Evolutionary conservation across 2,797 vertebrate species (phyloP), one percentile per base, ranked within the genome.

Genomic region (Gambelia wislizenii): DNA sequence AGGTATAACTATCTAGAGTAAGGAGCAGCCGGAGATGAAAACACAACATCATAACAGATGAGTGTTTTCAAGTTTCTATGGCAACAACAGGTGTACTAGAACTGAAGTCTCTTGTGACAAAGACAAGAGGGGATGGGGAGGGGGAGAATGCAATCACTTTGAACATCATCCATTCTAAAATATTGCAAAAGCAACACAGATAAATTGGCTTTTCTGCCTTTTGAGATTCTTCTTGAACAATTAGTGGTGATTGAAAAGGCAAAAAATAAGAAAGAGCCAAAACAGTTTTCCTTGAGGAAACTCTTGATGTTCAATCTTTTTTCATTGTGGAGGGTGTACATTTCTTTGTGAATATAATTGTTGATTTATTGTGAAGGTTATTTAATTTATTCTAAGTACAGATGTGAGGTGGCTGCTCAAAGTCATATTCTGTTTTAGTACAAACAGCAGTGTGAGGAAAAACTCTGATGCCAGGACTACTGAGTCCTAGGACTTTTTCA

Each of bases 41-140:
- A n/a, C n/a, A n/a, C n/a, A n/a, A n/a, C n/a, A n/a, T 75, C 22
- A 14, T 7, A 83, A 39, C 56, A 36, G 54, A 76, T 14, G 42
- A 83, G 54, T 39, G 72, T 36, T 75, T 88, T 76, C 79, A 36
- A 39, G 79, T 87, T 88, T 75, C 87, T 39, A 83, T 61, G 70
- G 87, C 25, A 75, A 88, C 87, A 88, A 75, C 69, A 82, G 86
- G 54, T 83, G 25, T 61, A 83, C 79, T 14, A 83, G 79, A 83
- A 75, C 33, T 75, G 54, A 83, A 75, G 42, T 54, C 54, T 64
- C 79, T 83, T 83, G 54, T 75, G 79, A 75, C 12, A 42, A 39
- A 54, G 8, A 25, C 0, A 56, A 25, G n/a, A 25, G 27, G 16
- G 36, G 54, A 36, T 16, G 22, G 36, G 33, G 33, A 39, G 9